A percentile compares a stretch with the other conserved stretches of the same genome.
Conservation (phyloP, 2,113 vertebrate genomes). For the Synodontis membranacea region DNA sequence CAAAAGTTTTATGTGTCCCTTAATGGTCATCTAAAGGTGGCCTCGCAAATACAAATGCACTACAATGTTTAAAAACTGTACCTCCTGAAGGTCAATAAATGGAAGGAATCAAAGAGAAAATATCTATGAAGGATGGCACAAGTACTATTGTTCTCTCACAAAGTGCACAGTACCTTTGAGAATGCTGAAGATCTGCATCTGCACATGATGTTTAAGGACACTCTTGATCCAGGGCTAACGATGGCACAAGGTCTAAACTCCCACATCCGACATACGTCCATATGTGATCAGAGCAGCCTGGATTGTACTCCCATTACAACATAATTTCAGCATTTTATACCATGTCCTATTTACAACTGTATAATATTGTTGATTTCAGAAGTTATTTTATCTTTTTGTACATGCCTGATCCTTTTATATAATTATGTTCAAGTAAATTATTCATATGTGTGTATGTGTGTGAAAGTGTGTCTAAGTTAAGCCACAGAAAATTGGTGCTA, state of each 20-base stretch:
- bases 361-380: constrained; percentile 49
- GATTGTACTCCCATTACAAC: not conserved
- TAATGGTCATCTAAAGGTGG: constrained; percentile 34
- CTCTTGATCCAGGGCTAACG: not conserved
- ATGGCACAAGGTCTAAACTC: constrained; percentile 26
- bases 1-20: constrained; percentile 30
- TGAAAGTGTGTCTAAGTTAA: constrained; percentile 45
- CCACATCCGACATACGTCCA: not conserved
- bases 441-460: constrained; percentile 46
- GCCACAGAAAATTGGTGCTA: constrained; percentile 54
- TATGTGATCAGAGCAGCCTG: not conserved
- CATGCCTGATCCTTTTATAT: constrained; percentile 53
- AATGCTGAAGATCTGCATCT: constrained; percentile 14
- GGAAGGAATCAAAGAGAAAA: constrained; percentile 14
- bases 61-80: constrained; percentile 36
- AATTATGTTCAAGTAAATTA: constrained; percentile 57
- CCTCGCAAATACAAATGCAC: constrained; percentile 50
- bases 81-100: constrained; percentile 20
- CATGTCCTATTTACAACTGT: constrained; percentile 31
- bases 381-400: constrained; percentile 53
- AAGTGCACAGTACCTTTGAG: constrained; percentile 20
- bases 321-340: constrained; percentile 27
- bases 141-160: constrained; percentile 13
- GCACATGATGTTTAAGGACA: not conserved
- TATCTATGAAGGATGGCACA: constrained; percentile 47